phyloP scores from a whole-genome alignment of 2,113 vertebrate genomes.

The Steatornis caripensis region DNA sequence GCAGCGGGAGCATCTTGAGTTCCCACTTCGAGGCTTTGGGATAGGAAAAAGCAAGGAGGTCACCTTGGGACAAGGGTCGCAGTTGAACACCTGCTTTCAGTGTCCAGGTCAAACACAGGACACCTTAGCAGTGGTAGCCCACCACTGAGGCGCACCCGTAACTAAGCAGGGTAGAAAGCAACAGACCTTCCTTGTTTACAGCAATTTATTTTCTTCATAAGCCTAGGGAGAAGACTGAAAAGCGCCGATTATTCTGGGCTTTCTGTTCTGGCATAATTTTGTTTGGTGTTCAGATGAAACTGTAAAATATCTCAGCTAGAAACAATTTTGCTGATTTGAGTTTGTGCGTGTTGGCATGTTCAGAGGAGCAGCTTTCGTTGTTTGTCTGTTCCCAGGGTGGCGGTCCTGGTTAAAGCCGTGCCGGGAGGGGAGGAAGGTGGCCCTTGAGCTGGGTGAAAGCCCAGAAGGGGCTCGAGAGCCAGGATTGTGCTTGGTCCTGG shows the following conservation, averaged over 20 bases:
- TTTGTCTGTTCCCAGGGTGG: not conserved
- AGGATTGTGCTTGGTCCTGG: not conserved
- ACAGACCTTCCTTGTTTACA: not conserved
- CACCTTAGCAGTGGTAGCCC: not conserved
- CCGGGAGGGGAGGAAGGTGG: not conserved
- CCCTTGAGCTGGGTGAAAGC: not conserved
- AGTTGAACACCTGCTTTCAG: not conserved
- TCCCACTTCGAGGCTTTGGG: not conserved
- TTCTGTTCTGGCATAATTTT: not conserved
- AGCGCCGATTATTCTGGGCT: not conserved
- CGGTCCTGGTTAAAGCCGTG: not conserved
- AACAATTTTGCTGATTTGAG: not conserved
- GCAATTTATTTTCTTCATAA: not conserved
- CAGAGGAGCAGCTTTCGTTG: not conserved
- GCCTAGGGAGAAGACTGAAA: not conserved
- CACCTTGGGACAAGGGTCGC: not conserved
- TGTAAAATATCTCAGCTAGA: not conserved
- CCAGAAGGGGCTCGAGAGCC: not conserved
- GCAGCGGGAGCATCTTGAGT: not conserved
- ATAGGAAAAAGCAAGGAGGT: not conserved
- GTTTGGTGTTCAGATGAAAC: not conserved
- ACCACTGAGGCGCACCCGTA: accelerated
- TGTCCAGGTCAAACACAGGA: not conserved
- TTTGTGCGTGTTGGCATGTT: not conserved
- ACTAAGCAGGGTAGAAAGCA: not conserved